Conservation (phyloP, 2,113 vertebrate species). For the Panthera uncia region DNA sequence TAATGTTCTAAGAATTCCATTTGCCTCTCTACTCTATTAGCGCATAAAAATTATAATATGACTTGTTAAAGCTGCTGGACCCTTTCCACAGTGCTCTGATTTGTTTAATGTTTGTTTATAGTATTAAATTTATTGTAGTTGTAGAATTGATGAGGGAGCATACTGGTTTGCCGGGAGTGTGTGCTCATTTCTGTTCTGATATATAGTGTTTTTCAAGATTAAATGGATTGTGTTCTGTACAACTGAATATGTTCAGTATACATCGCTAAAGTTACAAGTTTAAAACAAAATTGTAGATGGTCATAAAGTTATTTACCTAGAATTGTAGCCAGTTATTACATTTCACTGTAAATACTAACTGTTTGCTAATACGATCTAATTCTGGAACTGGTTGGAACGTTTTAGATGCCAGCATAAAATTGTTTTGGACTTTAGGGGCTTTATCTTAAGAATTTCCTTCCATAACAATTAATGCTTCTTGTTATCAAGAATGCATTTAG, state of each 20-base stretch:
- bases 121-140: constrained; percentile 48
- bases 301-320: constrained; percentile 35
- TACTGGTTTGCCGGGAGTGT: not conserved
- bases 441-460: constrained; percentile 13
- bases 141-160: constrained; percentile 42
- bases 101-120: constrained; percentile 66
- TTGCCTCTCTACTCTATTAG: constrained; percentile 50
- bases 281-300: constrained; percentile 60
- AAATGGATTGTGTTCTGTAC: constrained; percentile 76
- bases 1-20: constrained; percentile 66
- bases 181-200: constrained; percentile 70
- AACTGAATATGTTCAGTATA: constrained; percentile 53
- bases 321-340: constrained; percentile 37
- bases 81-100: constrained; percentile 62
- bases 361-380: constrained; percentile 37
- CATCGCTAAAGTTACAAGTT: constrained; percentile 41
- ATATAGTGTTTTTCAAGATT: constrained; percentile 75
- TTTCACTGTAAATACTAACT: constrained; percentile 46
- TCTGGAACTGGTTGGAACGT: constrained; percentile 29
- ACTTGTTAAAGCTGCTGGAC: constrained; percentile 53
- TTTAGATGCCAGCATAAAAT: constrained; percentile 42
- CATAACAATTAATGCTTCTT: not conserved
- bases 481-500: constrained; percentile 1
- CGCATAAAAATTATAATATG: constrained; percentile 57
- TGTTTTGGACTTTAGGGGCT: not conserved